Evolutionary conservation across 2,797 vertebrate genomes (phyloP), one percentile per base, ranked within the genome.

Genomic region (Rhyacichthys aspro): DNA sequence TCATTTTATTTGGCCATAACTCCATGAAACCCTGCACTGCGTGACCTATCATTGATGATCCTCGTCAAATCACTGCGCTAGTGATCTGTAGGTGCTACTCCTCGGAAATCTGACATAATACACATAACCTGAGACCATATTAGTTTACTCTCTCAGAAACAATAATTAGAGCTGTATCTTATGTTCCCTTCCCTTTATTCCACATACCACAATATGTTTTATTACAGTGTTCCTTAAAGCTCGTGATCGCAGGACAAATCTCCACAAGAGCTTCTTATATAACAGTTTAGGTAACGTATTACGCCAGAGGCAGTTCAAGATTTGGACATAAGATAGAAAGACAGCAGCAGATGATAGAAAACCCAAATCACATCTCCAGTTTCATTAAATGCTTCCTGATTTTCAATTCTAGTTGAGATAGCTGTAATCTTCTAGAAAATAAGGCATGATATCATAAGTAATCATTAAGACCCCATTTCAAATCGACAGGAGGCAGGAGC

Each of bases 1-100:
- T 76, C 56, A 79, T 72, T 81, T 82, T 55, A 67, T 79, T 43
- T 57, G 53, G 63, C 42, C 46, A 55, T 55, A 49, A 47, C 62
- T 56, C 70, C 53, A 41, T 38, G 9, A 76, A 64, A 65, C 11
- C 53, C 10, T 1, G 11, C 12, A 46, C 46, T 56, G 14, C 43
- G 70, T 55, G 60, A 49, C 39, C 37, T 38, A 23, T 17, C 44
- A 62, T 33, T 19, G 18, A 49, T 49, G 59, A 67, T 54, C 37
- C 68, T 67, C 67, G 45, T n/a, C 36, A 42, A 63, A 74, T 71
- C 28, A 55, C 15, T 34, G 18, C n/a, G 55, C 48, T 38, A 32
- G 56, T 56, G 4, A 28, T 28, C 23, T 28, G 23, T 28, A 6
- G 23, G 7, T 6, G 23, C 23, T 28, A 28, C 23, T 28, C 4